Evolutionary conservation across 2,888 invertebrate genomes (phyloP).

Genomic region (Calameuta filiformis): DNA sequence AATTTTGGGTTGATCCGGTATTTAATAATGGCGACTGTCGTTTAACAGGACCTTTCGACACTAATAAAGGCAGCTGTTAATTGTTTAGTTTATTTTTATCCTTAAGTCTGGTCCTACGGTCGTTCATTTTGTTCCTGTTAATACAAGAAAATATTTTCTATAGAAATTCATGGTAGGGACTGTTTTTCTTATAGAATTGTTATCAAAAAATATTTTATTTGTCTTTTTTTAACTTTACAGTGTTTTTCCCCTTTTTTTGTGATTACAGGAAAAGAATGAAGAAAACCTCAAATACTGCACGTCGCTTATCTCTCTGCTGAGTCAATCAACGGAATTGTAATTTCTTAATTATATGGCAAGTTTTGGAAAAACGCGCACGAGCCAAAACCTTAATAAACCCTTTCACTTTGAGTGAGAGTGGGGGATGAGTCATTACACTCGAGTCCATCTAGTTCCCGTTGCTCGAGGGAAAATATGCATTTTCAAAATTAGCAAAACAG

Average conservation of each 20-base stretch:
- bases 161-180: neutral
- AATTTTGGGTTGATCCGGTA: neutral
- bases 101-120: neutral
- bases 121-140: neutral
- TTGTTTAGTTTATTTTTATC: neutral
- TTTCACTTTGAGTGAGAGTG: neutral
- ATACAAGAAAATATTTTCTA: neutral
- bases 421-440: neutral
- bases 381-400: neutral
- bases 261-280: neutral
- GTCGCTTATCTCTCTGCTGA: neutral
- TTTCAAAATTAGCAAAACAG: neutral
- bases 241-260: neutral
- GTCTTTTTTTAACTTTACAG: neutral
- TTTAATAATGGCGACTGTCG: neutral
- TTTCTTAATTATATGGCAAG: neutral
- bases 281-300: too few relatives aligned
- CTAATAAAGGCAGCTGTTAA: neutral
- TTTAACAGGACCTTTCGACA: neutral
- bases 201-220: neutral
- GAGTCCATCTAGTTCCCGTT: neutral
- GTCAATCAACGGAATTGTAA: neutral
- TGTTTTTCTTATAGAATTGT: neutral
- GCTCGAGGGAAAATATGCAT: neutral
- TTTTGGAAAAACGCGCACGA: neutral